Base-by-base conservation (phyloP, 2,113 vertebrate genomes). In the Tyto alba region DNA sequence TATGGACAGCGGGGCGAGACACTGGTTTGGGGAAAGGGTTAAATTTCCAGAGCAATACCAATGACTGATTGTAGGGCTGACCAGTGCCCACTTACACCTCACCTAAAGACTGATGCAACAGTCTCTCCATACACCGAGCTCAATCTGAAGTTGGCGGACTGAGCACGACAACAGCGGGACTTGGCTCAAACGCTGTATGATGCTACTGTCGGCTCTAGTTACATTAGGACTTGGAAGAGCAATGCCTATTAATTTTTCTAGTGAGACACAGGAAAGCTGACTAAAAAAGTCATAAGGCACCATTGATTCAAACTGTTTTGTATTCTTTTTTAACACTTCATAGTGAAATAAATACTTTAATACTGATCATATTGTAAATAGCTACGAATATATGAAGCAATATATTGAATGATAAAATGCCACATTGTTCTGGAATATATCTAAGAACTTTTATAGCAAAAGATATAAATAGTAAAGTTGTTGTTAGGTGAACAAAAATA, bases 271-370 rank as follows among this genome's bases (percentile, higher is more conserved):
- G 81, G 92, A 91, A 97, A 94, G 40, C 94, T 43, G 30, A 93
- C 84, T 97, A 89, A 95, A 93, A 91, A 97, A 96, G 82, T 97
- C 96, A 14, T 96, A 98, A 98, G 98, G 98, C 98, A 98, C 98
- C 97, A 96, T 40, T 95, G 93, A 88, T 96, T 96, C 94, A 97
- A 91, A 69, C 76, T 85, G 88, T 71, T 96, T 95, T 55, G 43
- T 78, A 96, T 94, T 93, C n/a, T 64, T 97, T 96, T 97, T 93
- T 90, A 95, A 97, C 91, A 95, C 93, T 97, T 95, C 95, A 97
- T 92, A 98, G 88, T 97, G 89, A 98, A 98, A 98, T 98, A 98
- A 98, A 98, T 98, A 98, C 40, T 26, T 66, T 96, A 97, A 97
- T 97, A 93, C 93, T 95, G 89, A 92, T 97, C 95, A 95, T 98